Conservation (phyloP, 2,888 invertebrate genomes). For the Drosophila trichaetosa region DNA sequence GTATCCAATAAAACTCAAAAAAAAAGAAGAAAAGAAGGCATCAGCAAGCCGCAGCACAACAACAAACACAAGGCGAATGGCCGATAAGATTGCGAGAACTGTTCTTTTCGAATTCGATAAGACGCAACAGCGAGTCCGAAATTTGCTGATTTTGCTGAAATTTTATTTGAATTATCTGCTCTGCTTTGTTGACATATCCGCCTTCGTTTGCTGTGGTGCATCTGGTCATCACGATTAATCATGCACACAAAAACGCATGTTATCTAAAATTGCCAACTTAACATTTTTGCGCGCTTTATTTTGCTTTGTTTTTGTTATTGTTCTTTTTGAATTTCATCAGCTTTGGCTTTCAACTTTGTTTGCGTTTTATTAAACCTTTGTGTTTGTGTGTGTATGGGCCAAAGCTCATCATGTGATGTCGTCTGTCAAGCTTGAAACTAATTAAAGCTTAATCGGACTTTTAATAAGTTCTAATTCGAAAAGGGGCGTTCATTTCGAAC, state of each 20-base stretch:
- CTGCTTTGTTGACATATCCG: constrained; percentile 16
- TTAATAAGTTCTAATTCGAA: background rate
- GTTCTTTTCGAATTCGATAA: constrained; percentile 32
- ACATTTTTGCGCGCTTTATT: constrained; percentile 1
- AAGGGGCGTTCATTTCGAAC: background rate
- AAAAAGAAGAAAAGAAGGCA: constrained; percentile 12
- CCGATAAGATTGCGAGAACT: constrained; percentile 66
- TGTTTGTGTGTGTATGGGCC: background rate
- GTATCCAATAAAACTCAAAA: background rate
- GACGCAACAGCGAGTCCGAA: background rate
- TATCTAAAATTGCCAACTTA: constrained; percentile 23
- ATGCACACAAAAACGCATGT: constrained; percentile 12
- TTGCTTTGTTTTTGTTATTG: constrained; percentile 9
- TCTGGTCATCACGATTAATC: background rate
- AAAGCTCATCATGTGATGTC: constrained; percentile 52
- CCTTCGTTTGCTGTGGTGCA: background rate
- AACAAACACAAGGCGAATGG: constrained; percentile 49
- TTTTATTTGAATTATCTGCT: background rate
- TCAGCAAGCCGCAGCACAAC: background rate
- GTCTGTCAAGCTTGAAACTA: constrained; percentile 12
- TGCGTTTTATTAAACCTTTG: constrained; percentile 19
- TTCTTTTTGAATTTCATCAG: constrained; percentile 45
- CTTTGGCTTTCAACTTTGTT: constrained; percentile 10
- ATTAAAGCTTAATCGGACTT: constrained; percentile 14
- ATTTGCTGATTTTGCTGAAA: background rate